Percentiles rank a stretch among this genome's conserved stretches.
These are phyloP conservation scores for Trilocha varians DNA, from an alignment of 2,888 invertebrate genomes.

Conservation along the genomic window DNA sequence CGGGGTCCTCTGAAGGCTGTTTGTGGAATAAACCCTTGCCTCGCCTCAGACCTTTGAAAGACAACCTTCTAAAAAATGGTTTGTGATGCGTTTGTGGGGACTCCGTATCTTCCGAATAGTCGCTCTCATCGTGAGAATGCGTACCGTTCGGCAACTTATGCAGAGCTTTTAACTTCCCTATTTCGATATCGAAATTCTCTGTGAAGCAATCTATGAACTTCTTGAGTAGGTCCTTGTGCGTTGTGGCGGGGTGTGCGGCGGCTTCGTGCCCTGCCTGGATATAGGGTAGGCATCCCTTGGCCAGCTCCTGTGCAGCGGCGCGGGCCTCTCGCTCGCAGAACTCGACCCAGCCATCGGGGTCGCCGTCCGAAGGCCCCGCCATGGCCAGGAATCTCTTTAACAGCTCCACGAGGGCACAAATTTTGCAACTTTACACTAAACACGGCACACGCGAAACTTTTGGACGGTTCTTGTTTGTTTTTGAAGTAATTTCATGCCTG, in stretches of 20 bases:
- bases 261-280: slow-evolving; percentile 81
- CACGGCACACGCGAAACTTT: slow-evolving; percentile 21
- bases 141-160: slow-evolving; percentile 64
- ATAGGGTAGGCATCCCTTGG: slow-evolving; percentile 87
- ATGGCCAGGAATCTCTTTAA: slow-evolving; percentile 65
- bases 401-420: slow-evolving; percentile 64
- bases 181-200: slow-evolving; percentile 88
- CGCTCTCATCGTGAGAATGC: slow-evolving; percentile 72
- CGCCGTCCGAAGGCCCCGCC: slow-evolving; percentile 75
- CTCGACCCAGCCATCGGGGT: slow-evolving; percentile 82
- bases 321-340: slow-evolving; percentile 91
- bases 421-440: slow-evolving; percentile 29
- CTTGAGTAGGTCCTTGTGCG: slow-evolving; percentile 84
- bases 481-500: slow-evolving; percentile 35
- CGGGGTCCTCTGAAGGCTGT: slow-evolving; percentile 90
- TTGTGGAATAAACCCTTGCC: slow-evolving; percentile 90
- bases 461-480: slow-evolving; percentile 21
- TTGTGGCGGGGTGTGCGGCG: slow-evolving; percentile 74
- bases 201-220: slow-evolving; percentile 89
- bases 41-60: slow-evolving; percentile 89
- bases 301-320: slow-evolving; percentile 89
- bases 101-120: slow-evolving; percentile 84
- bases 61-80: slow-evolving; percentile 88
- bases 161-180: slow-evolving; percentile 64
- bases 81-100: slow-evolving; percentile 87